Evolutionary conservation across 2,113 vertebrate genomes (phyloP).

Genomic region (Sylvia atricapilla): DNA sequence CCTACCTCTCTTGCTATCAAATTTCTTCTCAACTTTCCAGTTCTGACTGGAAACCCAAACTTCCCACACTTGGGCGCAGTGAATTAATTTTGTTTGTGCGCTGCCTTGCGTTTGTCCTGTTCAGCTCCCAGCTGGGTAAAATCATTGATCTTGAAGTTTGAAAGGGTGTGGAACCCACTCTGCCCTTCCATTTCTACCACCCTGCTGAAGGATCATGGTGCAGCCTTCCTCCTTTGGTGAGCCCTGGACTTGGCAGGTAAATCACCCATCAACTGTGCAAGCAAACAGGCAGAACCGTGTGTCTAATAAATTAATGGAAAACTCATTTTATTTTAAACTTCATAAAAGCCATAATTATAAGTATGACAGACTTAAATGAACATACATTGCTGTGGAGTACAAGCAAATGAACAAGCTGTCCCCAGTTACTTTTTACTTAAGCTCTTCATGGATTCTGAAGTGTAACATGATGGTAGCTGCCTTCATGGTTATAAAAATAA

Average conservation of each 20-base stretch:
- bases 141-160: not conserved
- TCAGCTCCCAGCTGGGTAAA: not conserved
- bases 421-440: not conserved
- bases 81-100: not conserved
- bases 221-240: not conserved
- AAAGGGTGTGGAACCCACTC: not conserved
- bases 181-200: not conserved
- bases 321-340: conserved; percentile 44
- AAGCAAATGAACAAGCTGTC: not conserved
- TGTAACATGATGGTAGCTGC: not conserved
- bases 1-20: not conserved
- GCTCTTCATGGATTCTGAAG: not conserved
- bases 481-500: conserved; percentile 56
- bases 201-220: not conserved
- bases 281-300: not conserved
- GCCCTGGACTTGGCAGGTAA: not conserved
- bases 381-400: not conserved
- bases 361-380: not conserved
- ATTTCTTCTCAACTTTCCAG: not conserved
- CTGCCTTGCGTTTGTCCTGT: fast-evolving
- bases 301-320: conserved; percentile 3
- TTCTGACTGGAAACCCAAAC: not conserved
- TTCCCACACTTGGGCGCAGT: not conserved
- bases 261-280: not conserved
- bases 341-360: conserved; percentile 1